Percentiles rank a stretch among this genome's conserved stretches.
These are phyloP conservation scores for Chrysolina americana DNA, from an alignment of 2,888 invertebrate species.

Conservation along the genomic window DNA sequence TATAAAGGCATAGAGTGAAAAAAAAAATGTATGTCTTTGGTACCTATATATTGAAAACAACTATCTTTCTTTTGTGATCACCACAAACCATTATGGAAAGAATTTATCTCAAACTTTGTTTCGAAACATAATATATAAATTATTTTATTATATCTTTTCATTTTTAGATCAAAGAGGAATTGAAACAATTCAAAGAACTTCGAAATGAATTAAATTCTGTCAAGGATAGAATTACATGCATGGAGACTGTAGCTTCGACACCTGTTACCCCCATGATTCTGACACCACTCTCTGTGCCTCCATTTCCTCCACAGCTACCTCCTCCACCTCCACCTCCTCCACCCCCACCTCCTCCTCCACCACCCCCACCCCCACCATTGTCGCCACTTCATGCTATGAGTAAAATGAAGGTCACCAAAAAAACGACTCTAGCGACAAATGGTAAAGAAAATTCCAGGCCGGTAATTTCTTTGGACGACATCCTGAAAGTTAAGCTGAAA, in stretches of 20 bases:
- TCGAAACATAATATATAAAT: no score
- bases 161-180: constrained; percentile 51
- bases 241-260: constrained; percentile 23
- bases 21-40: no score
- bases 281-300: constrained; percentile 61
- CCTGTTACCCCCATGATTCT: constrained; percentile 60
- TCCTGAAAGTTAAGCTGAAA: constrained; percentile 66
- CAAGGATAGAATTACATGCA: constrained; percentile 38
- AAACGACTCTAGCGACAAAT: constrained; percentile 41
- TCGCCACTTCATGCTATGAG: constrained; percentile 58
- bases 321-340: constrained; percentile 54
- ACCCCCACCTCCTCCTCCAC: constrained; percentile 53
- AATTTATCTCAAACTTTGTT: no score
- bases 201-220: constrained; percentile 49
- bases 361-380: constrained; percentile 55
- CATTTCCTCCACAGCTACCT: constrained; percentile 45
- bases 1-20: no score
- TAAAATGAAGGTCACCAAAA: constrained; percentile 48
- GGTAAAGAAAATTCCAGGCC: constrained; percentile 57
- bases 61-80: no score
- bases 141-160: neutral
- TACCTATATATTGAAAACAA: no score
- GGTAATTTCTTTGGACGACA: constrained; percentile 66
- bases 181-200: constrained; percentile 46
- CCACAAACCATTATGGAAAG: no score